phyloP scores from a whole-genome alignment of 2,113 vertebrate genomes.

The Hylia prasina region DNA sequence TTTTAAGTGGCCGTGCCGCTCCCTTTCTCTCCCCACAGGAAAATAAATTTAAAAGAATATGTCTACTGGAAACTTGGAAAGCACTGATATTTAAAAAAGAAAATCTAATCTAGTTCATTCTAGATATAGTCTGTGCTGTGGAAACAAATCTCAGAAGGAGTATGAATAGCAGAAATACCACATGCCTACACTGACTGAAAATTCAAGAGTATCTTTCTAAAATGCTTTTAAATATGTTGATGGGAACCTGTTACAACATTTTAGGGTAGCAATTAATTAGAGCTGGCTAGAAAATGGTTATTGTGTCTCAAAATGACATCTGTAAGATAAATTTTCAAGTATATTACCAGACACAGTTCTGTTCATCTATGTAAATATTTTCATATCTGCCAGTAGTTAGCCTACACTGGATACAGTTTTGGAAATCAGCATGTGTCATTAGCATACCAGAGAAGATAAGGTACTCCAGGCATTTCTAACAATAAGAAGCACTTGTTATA shows the following conservation, averaged over 20 bases:
- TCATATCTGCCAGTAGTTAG: neutral
- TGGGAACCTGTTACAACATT: neutral
- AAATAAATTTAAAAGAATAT: neutral
- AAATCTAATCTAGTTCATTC: neutral
- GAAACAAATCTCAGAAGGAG: neutral
- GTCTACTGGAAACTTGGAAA: neutral
- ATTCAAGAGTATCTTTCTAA: neutral
- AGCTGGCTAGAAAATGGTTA: neutral
- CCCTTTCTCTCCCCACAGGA: neutral
- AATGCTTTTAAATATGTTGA: neutral
- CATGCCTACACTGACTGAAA: neutral
- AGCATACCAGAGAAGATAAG: neutral
- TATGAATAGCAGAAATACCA: neutral
- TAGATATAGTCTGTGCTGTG: neutral
- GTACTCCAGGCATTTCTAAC: neutral
- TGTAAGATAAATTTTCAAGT: conserved; percentile 14
- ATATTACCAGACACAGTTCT: neutral
- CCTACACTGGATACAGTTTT: neutral
- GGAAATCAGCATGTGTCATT: neutral
- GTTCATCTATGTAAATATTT: neutral
- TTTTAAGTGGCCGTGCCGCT: neutral
- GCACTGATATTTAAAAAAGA: neutral
- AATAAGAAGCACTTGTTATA: neutral
- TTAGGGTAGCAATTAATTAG: neutral
- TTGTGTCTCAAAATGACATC: neutral